Evolutionary conservation across 2,113 vertebrate genomes (phyloP), one percentile per base, ranked within the genome.

Genomic region (Dendropsophus ebraccatus): DNA sequence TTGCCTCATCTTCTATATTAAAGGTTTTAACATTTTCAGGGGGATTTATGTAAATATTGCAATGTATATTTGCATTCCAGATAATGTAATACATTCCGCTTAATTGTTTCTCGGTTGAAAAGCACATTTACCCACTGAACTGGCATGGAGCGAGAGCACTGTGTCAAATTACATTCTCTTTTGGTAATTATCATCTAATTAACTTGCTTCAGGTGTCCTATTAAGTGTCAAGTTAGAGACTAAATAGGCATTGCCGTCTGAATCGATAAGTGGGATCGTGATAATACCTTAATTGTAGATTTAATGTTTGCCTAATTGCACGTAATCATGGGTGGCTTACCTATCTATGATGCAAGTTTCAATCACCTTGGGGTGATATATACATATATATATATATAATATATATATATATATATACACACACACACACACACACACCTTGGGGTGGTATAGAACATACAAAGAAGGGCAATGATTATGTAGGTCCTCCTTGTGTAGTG

Each of bases 131-230:
- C 90, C 87, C 81, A 90, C 91, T 91, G 90, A 67, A 89, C 88
- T 89, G 87, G 85, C 87, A 90, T 90, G 88, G 90, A 92, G 87
- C 56, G 87, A 87, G 84, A 77, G 81, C 80, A 70, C 58, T 88
- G 56, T 86, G 87, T 62, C 87, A 90, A 93, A 94, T 92, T 93
- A 88, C 87, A 89, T 88, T 92, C 86, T 91, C 86, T 62, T 87
- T 25, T 88, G 88, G 90, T 92, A 93, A 95, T 91, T 94, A 90
- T 87, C 76, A 90, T 83, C 81, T 89, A 90, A 88, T 92, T 92
- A 92, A 92, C 90, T 88, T 92, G 79, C 83, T 56, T 78, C 89
- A 87, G 89, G 75, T 88, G 49, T 82, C 82, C 87, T 89, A 81
- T 87, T 87, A 87, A 84, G 60, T 88, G 85, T 88, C 89, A 84